Conservation (phyloP, 2,113 vertebrate species). For the Hypanus sabinus region DNA sequence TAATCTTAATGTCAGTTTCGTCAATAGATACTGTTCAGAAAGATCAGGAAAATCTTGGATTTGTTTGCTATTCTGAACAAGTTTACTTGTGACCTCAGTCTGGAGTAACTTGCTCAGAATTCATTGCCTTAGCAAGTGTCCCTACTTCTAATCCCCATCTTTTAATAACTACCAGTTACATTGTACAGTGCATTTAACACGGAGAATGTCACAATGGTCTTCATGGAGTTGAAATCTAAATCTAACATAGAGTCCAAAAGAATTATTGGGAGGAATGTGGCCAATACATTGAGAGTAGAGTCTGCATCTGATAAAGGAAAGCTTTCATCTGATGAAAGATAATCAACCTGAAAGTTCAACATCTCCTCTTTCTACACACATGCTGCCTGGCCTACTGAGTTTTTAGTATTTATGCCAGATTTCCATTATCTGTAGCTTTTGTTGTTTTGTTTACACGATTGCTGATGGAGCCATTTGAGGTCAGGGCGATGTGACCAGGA, state of each 20-base stretch:
- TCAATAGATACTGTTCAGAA: not conserved
- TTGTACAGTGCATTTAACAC: not conserved
- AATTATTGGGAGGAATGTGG: not conserved
- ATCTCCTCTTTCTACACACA: too few species aligned
- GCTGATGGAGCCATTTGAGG: not conserved
- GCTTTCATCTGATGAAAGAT: too few species aligned
- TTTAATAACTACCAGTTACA: not conserved
- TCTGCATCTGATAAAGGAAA: not conserved
- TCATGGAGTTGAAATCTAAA: too few species aligned
- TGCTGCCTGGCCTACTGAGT: too few species aligned
- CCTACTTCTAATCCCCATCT: not conserved
- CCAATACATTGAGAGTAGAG: not conserved
- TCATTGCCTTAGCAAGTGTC: not conserved
- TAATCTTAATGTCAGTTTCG: not conserved
- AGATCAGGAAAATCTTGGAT: not conserved
- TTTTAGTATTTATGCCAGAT: too few species aligned
- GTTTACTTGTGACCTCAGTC: not conserved
- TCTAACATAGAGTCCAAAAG: not conserved
- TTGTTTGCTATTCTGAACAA: not conserved
- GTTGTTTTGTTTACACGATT: not conserved
- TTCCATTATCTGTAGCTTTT: too few species aligned
- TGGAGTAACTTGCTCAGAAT: not conserved
- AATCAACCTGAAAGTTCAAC: too few species aligned
- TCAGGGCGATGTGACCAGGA: not conserved
- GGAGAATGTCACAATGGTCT: not conserved